Conservation (phyloP, 2,113 vertebrate genomes). For the Carassius carassius region DNA sequence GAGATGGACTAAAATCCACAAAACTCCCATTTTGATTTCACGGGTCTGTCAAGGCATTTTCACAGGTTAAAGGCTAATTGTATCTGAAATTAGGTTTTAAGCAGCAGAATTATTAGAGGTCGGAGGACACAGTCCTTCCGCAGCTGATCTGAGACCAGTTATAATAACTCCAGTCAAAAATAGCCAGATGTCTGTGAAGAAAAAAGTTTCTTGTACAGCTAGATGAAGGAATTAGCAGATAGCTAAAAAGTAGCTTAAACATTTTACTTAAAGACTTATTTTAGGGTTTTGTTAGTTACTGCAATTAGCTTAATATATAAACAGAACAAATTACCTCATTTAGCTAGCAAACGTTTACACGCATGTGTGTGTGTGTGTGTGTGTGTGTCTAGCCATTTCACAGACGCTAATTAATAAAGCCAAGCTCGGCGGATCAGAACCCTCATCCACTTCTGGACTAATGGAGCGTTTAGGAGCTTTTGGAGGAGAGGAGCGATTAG, state of each 20-base stretch:
- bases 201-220: not conserved
- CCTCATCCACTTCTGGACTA: conserved; percentile 70
- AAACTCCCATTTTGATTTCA: conserved; percentile 22
- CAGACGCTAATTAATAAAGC: conserved; percentile 65
- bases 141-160: not conserved
- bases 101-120: conserved; percentile 71
- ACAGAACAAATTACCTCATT: conserved; percentile 13
- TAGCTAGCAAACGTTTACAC: not conserved
- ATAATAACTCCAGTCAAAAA: not conserved
- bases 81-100: conserved; percentile 77
- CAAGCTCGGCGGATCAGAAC: conserved; percentile 34
- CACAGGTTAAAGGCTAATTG: conserved; percentile 77
- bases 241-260: not conserved
- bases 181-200: not conserved
- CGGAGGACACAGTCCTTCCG: conserved; percentile 33
- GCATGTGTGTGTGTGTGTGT: not conserved
- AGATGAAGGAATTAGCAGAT: not conserved
- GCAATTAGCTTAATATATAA: conserved; percentile 14
- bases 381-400: conserved; percentile 3
- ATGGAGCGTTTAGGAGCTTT: conserved; percentile 74
- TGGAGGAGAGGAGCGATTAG: conserved; percentile 68
- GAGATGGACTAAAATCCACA: not conserved
- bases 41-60: conserved; percentile 47
- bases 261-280: not conserved
- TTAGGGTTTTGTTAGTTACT: not conserved